These are phyloP conservation scores for Tenrec ecaudatus DNA, from an alignment of 2,113 vertebrate species.

Conservation along the genomic window DNA sequence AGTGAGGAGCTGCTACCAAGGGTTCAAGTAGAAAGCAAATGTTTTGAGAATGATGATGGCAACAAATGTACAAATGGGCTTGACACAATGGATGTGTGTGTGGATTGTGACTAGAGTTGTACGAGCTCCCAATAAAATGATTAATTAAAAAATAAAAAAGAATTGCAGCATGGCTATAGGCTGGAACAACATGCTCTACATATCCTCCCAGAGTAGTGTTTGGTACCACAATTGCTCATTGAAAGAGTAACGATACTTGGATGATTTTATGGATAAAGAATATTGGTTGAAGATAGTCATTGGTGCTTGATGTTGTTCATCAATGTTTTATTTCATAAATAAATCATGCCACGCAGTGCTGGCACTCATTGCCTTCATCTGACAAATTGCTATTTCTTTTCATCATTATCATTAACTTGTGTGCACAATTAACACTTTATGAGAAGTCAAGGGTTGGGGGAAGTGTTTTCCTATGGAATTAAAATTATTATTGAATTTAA, in stretches of 20 bases:
- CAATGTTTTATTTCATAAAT: constrained; percentile 48
- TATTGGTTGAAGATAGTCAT: background rate
- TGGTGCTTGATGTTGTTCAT: constrained; percentile 20
- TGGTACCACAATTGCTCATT: background rate
- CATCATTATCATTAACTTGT: constrained; percentile 39
- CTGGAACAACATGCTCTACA: background rate
- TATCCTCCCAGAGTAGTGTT: background rate
- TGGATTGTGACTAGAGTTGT: no score
- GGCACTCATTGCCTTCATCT: background rate
- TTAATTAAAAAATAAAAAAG: no score
- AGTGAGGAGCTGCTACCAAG: no score
- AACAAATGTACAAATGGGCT: no score
- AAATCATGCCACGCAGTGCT: constrained; percentile 41
- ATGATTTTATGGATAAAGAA: background rate
- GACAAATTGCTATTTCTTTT: constrained; percentile 48
- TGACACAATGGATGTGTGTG: no score
- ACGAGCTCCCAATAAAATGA: no score
- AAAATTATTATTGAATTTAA: constrained; percentile 18
- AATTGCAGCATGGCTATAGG: background rate
- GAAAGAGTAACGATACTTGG: background rate
- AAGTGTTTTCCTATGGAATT: background rate
- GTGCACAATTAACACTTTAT: background rate
- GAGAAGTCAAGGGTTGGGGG: background rate
- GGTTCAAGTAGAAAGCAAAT: no score
- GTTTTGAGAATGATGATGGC: no score